Evolutionary conservation across 2,888 invertebrate genomes (phyloP).

Genomic region (Ormyrus nitidulus): DNA sequence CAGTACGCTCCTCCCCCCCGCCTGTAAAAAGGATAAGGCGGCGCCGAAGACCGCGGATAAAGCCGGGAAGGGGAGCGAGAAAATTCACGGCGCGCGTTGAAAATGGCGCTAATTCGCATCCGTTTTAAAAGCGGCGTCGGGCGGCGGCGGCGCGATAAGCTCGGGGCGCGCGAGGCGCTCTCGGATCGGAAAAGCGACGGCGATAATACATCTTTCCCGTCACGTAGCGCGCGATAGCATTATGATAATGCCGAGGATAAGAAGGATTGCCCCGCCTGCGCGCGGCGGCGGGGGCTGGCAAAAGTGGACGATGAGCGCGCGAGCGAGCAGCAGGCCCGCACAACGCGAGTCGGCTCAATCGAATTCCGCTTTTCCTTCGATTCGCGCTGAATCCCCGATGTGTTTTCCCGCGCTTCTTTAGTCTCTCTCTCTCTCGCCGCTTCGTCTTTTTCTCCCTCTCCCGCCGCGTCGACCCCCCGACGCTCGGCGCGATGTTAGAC

Average conservation of each 20-base stretch:
- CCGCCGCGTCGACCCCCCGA: no score
- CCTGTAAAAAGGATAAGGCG: not conserved
- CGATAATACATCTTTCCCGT: constrained; percentile 72
- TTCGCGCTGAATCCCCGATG: constrained; percentile 51
- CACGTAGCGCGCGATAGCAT: constrained; percentile 72
- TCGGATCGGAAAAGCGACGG: constrained; percentile 15
- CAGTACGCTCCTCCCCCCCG: no score
- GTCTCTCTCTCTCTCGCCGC: not conserved
- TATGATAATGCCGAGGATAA: constrained; percentile 72
- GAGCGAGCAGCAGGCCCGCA: constrained; percentile 60
- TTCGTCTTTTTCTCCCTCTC: not conserved
- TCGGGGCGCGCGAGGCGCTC: not conserved
- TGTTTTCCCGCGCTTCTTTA: constrained; percentile 22
- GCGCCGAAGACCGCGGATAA: not conserved
- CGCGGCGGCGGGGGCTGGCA: constrained; percentile 56
- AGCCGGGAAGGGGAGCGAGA: not conserved
- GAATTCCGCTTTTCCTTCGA: constrained; percentile 59
- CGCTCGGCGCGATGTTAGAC: not conserved
- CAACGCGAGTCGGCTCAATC: constrained; percentile 56
- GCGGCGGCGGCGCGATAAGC: constrained; percentile 28
- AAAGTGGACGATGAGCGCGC: constrained; percentile 68
- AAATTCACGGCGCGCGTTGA: not conserved
- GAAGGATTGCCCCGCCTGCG: constrained; percentile 63
- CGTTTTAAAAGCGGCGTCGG: constrained; percentile 56
- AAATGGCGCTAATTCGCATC: constrained; percentile 55